A percentile compares a stretch with the other conserved stretches of the same genome.
phyloP scores from a whole-genome alignment of 2,888 invertebrate genomes.

The Callyntrura sp. region DNA sequence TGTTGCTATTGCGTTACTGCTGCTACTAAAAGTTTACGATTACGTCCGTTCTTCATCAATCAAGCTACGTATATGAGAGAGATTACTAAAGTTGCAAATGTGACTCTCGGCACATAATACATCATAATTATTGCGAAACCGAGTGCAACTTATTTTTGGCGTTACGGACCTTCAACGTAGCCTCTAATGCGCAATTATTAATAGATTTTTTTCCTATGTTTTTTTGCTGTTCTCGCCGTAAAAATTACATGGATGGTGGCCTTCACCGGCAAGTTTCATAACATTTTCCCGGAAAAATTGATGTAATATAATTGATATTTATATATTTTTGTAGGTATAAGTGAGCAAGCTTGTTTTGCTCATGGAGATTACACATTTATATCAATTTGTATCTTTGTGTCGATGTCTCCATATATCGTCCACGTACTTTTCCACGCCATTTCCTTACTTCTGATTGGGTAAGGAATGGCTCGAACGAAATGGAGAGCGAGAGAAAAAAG shows the following conservation, averaged over 20 bases:
- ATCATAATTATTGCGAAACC: not conserved
- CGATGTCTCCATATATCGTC: not conserved
- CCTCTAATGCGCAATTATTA: conserved; percentile 25
- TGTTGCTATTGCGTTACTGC: not conserved
- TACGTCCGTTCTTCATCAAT: too few relatives aligned
- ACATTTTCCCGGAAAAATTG: not conserved
- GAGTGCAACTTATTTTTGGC: not conserved
- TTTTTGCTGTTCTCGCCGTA: too few relatives aligned
- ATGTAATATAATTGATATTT: not conserved
- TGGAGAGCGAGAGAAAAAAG: not conserved
- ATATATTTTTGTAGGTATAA: too few relatives aligned
- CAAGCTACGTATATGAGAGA: not conserved
- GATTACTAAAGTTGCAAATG: not conserved
- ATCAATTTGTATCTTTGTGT: too few relatives aligned
- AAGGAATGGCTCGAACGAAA: not conserved
- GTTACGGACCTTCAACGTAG: not conserved
- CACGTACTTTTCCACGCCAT: conserved; percentile 8
- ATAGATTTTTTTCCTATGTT: too few relatives aligned
- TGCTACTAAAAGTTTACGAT: not conserved
- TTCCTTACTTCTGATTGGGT: not conserved
- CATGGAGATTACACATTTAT: too few relatives aligned
- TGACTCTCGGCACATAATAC: not conserved
- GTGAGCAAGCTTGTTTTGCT: too few relatives aligned
- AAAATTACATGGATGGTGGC: too few relatives aligned
- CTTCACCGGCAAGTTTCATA: too few relatives aligned